Conservation (phyloP, 1,140 invertebrate species). For the Choristoneura fumiferana region DNA sequence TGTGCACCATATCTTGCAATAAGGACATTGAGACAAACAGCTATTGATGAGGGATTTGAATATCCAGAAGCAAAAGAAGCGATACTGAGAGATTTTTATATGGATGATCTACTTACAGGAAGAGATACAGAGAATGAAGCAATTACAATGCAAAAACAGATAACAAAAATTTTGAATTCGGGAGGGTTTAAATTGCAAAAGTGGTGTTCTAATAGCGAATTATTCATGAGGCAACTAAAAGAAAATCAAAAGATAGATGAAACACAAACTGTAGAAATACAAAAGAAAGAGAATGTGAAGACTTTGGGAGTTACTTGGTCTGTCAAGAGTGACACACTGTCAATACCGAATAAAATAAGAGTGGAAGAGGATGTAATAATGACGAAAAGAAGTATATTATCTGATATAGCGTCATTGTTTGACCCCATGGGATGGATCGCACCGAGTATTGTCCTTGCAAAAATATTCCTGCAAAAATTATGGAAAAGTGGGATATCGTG, state of each 20-base stretch:
- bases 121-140: slow-evolving; percentile 33
- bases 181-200: slow-evolving; percentile 37
- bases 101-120: slow-evolving; percentile 70
- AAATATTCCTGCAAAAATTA: slow-evolving; percentile 30
- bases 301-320: slow-evolving; percentile 5
- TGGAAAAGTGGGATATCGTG: slow-evolving; percentile 24
- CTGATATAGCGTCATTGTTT: slow-evolving; percentile 25
- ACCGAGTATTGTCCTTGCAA: slow-evolving; percentile 26
- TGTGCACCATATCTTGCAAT: slow-evolving; percentile 47
- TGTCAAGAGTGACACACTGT: background rate
- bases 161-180: slow-evolving; percentile 28
- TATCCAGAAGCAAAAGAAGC: slow-evolving; percentile 42
- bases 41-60: slow-evolving; percentile 30
- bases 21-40: slow-evolving; percentile 34
- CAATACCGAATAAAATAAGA: background rate
- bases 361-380: background rate
- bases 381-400: slow-evolving; percentile 31
- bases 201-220: slow-evolving; percentile 35
- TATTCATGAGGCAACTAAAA: slow-evolving; percentile 13
- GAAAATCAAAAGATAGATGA: too few relatives aligned
- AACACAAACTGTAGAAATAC: too few relatives aligned
- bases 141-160: slow-evolving; percentile 32
- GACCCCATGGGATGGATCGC: slow-evolving; percentile 32
- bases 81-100: slow-evolving; percentile 59
- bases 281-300: background rate